Evolutionary conservation across 2,113 vertebrate genomes (phyloP).

Genomic region (Antennarius striatus): DNA sequence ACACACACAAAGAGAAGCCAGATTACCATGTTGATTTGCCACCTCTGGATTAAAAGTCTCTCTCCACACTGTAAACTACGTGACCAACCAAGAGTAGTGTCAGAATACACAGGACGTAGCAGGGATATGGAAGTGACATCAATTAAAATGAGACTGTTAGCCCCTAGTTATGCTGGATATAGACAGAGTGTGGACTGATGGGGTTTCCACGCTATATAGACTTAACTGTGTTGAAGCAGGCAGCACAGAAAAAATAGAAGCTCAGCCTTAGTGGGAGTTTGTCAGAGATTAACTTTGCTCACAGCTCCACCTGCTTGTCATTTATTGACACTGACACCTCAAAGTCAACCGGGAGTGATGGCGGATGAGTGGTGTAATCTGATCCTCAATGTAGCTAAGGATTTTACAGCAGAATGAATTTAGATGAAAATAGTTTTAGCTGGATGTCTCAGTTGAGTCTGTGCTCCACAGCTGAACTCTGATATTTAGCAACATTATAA

Average conservation of each 20-base stretch:
- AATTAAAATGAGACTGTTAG: constrained; percentile 65
- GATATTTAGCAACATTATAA: neutral
- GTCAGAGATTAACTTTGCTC: constrained; percentile 78
- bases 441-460: neutral
- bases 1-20: constrained; percentile 44
- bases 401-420: too few relatives aligned
- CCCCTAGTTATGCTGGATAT: constrained; percentile 55
- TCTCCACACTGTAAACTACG: constrained; percentile 54
- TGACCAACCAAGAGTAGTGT: constrained; percentile 54
- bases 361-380: neutral
- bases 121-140: constrained; percentile 58
- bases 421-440: too few relatives aligned
- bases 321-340: constrained; percentile 72
- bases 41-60: constrained; percentile 66
- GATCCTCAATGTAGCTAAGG: too few relatives aligned
- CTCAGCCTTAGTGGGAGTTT: constrained; percentile 40
- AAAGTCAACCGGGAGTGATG: constrained; percentile 12
- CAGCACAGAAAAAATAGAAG: constrained; percentile 27
- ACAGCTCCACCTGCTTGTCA: constrained; percentile 86
- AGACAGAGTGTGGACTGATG: constrained; percentile 34
- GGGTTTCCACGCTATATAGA: constrained; percentile 34
- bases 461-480: neutral
- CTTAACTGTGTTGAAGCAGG: constrained; percentile 28
- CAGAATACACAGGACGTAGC: constrained; percentile 46
- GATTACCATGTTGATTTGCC: constrained; percentile 81